Conservation (phyloP, 2,113 vertebrate genomes). For the Semnopithecus entellus region DNA sequence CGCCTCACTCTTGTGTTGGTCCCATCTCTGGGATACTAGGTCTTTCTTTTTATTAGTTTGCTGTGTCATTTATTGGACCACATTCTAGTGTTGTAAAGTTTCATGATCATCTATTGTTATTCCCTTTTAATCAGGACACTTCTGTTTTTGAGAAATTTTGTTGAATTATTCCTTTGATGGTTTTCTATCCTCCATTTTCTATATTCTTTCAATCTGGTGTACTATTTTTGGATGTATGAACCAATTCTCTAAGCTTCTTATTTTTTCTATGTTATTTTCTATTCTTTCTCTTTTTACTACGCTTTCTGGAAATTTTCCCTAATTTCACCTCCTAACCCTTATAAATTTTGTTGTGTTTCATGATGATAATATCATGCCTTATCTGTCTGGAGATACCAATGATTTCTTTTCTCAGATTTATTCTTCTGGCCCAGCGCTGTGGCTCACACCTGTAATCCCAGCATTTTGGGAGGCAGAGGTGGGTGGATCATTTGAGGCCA, state of each 20-base stretch:
- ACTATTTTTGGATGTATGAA: not conserved
- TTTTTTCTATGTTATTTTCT: not conserved
- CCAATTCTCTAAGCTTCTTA: not conserved
- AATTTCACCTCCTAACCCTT: not conserved
- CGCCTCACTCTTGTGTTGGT: not conserved
- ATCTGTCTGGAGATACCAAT: not conserved
- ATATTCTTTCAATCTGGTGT: not conserved
- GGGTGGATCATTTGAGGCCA: too few species aligned
- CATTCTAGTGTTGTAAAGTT: not conserved
- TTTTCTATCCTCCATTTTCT: not conserved
- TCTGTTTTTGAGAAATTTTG: not conserved
- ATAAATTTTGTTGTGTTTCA: not conserved
- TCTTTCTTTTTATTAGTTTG: not conserved
- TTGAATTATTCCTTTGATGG: not conserved
- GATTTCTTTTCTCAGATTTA: not conserved
- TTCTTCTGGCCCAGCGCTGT: too few species aligned
- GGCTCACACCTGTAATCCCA: too few species aligned
- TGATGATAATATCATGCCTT: not conserved
- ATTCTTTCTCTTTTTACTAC: not conserved
- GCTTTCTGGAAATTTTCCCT: not conserved
- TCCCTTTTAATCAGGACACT: not conserved
- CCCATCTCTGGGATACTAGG: not conserved
- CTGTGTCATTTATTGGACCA: not conserved
- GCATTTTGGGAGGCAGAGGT: too few species aligned
- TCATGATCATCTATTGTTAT: not conserved